phyloP scores from a whole-genome alignment of 1,140 invertebrate genomes.

The Lysiphlebus fabarum region DNA sequence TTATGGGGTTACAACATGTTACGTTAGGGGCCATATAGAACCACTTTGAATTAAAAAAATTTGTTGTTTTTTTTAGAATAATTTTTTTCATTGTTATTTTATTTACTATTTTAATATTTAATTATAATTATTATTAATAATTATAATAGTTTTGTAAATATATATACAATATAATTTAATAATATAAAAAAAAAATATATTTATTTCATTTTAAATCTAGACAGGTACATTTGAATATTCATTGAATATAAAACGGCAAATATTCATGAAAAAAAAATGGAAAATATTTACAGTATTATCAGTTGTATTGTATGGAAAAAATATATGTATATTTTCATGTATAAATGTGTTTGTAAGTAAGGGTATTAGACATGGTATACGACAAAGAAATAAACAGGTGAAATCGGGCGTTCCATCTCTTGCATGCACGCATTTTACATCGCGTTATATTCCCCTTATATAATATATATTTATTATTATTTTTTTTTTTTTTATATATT shows the following conservation, averaged over 20 bases:
- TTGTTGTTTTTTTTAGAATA: no score
- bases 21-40: no score
- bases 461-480: not conserved
- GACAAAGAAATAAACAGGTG: slow-evolving; percentile 35
- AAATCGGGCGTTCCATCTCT: slow-evolving; percentile 27
- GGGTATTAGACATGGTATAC: slow-evolving; percentile 29
- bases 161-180: no score
- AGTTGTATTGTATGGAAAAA: not conserved
- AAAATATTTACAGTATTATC: not conserved
- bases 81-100: no score
- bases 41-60: no score
- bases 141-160: no score
- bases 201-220: no score
- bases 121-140: no score
- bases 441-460: slow-evolving; percentile 9
- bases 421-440: slow-evolving; percentile 22
- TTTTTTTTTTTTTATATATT: slow-evolving; percentile 4
- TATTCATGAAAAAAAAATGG: not conserved
- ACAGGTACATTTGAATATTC: no score
- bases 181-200: no score
- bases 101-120: no score
- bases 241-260: no score
- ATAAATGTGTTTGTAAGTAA: slow-evolving; percentile 8
- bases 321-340: not conserved
- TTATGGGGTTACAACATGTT: not conserved